A percentile compares a stretch with the other conserved stretches of the same genome.
Conservation (phyloP, 2,113 vertebrate species). For the Cercocebus atys region DNA sequence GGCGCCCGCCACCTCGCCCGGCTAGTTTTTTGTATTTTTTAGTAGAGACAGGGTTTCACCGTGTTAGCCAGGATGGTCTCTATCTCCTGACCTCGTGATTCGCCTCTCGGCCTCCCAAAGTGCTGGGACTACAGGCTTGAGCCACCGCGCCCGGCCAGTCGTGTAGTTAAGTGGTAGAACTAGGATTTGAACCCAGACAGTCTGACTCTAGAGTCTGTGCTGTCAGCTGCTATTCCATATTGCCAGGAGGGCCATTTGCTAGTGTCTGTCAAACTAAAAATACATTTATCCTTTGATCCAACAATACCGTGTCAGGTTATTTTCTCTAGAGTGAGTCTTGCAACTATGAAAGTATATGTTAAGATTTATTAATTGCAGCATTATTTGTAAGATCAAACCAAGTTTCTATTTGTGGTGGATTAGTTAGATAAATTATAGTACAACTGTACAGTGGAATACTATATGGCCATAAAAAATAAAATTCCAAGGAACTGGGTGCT, state of each 20-base stretch:
- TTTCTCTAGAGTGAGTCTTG: not conserved
- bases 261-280: not conserved
- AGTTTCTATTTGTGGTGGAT: not conserved
- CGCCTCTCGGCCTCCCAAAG: no score
- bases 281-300: not conserved
- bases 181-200: not conserved
- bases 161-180: not conserved
- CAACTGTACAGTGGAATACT: not conserved
- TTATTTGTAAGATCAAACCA: not conserved
- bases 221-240: not conserved
- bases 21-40: no score
- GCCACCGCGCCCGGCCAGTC: not conserved
- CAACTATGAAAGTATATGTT: not conserved
- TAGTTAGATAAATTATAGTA: not conserved
- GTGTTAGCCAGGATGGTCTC: no score
- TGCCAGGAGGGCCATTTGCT: not conserved
- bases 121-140: no score
- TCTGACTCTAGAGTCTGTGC: not conserved
- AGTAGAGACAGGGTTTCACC: no score
- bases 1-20: fast-evolving
- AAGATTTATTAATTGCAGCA: not conserved
- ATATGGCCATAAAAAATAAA: not conserved
- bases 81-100: no score
- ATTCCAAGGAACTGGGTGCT: not conserved
- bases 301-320: not conserved